Percentiles rank a stretch among this genome's conserved stretches.
phyloP scores from a whole-genome alignment of 2,113 vertebrate species.

The Tautogolabrus adspersus region DNA sequence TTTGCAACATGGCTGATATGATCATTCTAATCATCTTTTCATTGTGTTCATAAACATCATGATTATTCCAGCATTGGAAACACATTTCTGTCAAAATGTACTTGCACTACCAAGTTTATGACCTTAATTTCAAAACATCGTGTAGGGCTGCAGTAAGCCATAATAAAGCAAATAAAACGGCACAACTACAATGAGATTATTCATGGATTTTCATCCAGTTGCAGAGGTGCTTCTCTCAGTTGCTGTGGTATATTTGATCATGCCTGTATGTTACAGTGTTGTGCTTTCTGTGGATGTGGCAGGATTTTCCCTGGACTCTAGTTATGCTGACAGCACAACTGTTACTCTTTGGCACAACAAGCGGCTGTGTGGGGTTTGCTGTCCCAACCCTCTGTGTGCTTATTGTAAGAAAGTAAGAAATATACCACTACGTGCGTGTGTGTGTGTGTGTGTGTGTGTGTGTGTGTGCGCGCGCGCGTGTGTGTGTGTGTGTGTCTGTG shows the following conservation, averaged over 20 bases:
- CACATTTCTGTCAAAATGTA: neutral
- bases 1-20: no score
- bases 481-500: slow-evolving; percentile 4
- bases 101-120: no score
- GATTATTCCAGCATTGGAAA: neutral
- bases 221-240: slow-evolving; percentile 2
- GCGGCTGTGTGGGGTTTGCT: slow-evolving; percentile 59
- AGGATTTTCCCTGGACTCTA: slow-evolving; percentile 68
- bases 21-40: neutral
- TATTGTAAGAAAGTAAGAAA: slow-evolving; percentile 64
- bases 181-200: slow-evolving; percentile 16
- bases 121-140: no score
- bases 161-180: neutral
- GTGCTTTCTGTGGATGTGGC: slow-evolving; percentile 74
- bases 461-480: slow-evolving; percentile 42
- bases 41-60: neutral
- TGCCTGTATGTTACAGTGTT: slow-evolving; percentile 18
- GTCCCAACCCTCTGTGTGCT: slow-evolving; percentile 34
- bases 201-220: slow-evolving; percentile 25
- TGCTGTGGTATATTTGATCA: slow-evolving; percentile 17
- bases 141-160: neutral
- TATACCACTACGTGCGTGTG: slow-evolving; percentile 34
- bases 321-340: slow-evolving; percentile 56
- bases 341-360: slow-evolving; percentile 45
- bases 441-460: slow-evolving; percentile 30